A percentile compares a stretch with the other conserved stretches of the same genome.
These are phyloP conservation scores for Odontothrips loti DNA, from an alignment of 2,888 invertebrate genomes.

Conservation along the genomic window DNA sequence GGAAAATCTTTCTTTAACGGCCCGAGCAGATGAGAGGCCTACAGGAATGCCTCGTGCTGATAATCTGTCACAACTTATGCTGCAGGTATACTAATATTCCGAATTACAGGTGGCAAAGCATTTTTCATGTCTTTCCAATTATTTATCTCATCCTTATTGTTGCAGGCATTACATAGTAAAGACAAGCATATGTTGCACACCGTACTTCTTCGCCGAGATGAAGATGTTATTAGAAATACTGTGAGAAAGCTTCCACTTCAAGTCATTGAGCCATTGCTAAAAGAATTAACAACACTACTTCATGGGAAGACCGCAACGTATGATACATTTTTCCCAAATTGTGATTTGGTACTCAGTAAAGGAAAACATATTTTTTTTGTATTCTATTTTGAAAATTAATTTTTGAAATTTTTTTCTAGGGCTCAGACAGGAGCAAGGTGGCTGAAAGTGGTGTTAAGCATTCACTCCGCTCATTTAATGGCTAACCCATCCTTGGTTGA, in stretches of 20 bases:
- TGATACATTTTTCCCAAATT: slow-evolving; percentile 45
- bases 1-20: slow-evolving; percentile 66
- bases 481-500: slow-evolving; percentile 58
- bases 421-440: slow-evolving; percentile 55
- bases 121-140: not conserved
- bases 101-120: not conserved
- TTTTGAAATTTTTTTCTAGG: slow-evolving; percentile 42
- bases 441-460: slow-evolving; percentile 55
- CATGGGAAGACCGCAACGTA: slow-evolving; percentile 65
- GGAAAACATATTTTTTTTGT: slow-evolving; percentile 29
- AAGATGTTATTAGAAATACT: slow-evolving; percentile 66
- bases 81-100: slow-evolving; percentile 42
- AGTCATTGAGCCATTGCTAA: slow-evolving; percentile 65
- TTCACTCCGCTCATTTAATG: slow-evolving; percentile 59
- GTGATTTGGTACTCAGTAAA: slow-evolving; percentile 14
- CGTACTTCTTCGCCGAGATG: slow-evolving; percentile 65
- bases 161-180: slow-evolving; percentile 82
- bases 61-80: slow-evolving; percentile 55
- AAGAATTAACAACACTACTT: slow-evolving; percentile 66
- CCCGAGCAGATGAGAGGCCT: slow-evolving; percentile 47
- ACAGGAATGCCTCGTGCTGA: slow-evolving; percentile 57
- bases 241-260: slow-evolving; percentile 70
- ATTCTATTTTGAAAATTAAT: slow-evolving; percentile 15
- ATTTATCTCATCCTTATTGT: slow-evolving; percentile 36
- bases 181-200: slow-evolving; percentile 68